Percentiles rank a stretch among this genome's conserved stretches.
Conservation (phyloP, 1,140 invertebrate species). For the Rhysida immarginata region DNA sequence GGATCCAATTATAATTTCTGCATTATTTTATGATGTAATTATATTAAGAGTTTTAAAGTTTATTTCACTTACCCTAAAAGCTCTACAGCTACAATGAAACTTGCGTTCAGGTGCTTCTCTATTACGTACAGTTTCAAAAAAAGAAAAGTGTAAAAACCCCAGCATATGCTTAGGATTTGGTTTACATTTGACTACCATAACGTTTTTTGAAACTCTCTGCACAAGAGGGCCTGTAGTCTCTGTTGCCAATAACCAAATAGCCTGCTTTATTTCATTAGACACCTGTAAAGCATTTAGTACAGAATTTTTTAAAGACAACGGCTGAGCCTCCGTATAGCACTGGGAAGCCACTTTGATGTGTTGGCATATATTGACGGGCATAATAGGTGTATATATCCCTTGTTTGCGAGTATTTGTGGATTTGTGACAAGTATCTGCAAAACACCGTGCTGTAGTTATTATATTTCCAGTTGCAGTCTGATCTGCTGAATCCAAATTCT, state of each 20-base stretch:
- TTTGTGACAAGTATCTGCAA: conserved; percentile 42
- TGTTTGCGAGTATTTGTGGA: no score
- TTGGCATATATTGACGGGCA: conserved; percentile 32
- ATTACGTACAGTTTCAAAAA: conserved; percentile 37
- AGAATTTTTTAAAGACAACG: conserved; percentile 45
- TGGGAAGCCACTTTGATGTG: conserved; percentile 53
- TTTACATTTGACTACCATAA: conserved; percentile 62
- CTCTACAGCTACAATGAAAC: conserved; percentile 46
- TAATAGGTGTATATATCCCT: neutral
- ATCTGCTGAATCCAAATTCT: conserved; percentile 32
- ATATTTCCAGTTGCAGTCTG: conserved; percentile 27
- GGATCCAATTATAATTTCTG: no score
- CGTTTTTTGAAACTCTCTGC: conserved; percentile 56
- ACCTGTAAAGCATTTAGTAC: conserved; percentile 47
- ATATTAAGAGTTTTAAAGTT: no score
- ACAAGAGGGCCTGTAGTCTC: conserved; percentile 51
- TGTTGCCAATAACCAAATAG: conserved; percentile 44
- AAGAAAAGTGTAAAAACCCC: conserved; percentile 55
- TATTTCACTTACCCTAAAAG: conserved; percentile 42
- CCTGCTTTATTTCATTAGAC: conserved; percentile 46
- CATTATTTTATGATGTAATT: no score
- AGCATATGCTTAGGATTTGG: conserved; percentile 49
- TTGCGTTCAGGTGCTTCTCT: conserved; percentile 41
- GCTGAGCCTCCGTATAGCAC: conserved; percentile 45
- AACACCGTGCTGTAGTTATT: conserved; percentile 43